Percentiles rank a stretch among this genome's conserved stretches.
Conservation (phyloP, 23 tunicate genomes). For the Botrylloides violaceus region DNA sequence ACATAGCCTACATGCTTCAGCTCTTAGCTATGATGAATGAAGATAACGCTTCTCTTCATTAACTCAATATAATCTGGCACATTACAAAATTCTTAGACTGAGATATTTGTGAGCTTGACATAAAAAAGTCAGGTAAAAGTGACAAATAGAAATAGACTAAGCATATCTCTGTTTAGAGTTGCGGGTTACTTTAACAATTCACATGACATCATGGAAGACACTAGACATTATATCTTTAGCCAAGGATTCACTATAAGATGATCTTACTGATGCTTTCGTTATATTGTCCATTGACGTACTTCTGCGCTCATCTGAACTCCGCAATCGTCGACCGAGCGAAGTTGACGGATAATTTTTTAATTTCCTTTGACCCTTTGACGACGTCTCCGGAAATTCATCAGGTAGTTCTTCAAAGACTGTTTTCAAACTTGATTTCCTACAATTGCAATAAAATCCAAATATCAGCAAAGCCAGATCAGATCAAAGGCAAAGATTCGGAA, state of each 20-base stretch:
- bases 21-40: too few species aligned
- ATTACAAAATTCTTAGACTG: too few species aligned
- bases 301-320: slow-evolving; percentile 5
- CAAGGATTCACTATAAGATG: slow-evolving; percentile 13
- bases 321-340: slow-evolving; percentile 7
- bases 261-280: not conserved
- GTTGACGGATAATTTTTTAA: not conserved
- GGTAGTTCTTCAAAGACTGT: slow-evolving; percentile 17
- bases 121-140: too few species aligned
- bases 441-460: slow-evolving; percentile 2
- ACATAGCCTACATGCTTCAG: too few species aligned
- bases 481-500: too few species aligned
- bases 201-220: slow-evolving; percentile 11
- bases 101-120: too few species aligned
- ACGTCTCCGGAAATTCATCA: not conserved
- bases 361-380: not conserved
- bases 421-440: slow-evolving; percentile 2
- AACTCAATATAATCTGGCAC: too few species aligned
- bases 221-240: slow-evolving; percentile 23
- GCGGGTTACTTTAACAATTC: too few species aligned
- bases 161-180: too few species aligned
- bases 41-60: too few species aligned
- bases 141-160: too few species aligned
- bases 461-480: too few species aligned
- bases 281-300: slow-evolving; percentile 9